Conservation (phyloP, 30 jellyfish, hydroid and myxozoan genomes). For the Rhopilema esculentum region DNA sequence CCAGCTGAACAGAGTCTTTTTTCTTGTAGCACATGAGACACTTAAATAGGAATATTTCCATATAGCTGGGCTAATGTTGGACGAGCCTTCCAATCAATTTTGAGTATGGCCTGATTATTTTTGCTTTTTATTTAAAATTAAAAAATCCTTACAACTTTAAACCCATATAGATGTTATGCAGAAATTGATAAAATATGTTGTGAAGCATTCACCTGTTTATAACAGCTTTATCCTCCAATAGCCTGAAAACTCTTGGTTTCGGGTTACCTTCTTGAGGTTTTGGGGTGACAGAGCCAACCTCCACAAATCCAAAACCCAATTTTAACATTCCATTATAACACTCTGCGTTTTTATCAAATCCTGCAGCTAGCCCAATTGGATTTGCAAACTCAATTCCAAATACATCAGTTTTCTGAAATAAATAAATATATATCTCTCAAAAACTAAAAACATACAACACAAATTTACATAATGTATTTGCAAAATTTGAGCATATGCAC, state of each 20-base stretch:
- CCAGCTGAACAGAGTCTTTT: no score
- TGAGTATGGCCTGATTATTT: no score
- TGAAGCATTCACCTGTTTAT: slow-evolving; percentile 70
- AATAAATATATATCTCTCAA: not conserved
- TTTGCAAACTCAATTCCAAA: slow-evolving; percentile 72
- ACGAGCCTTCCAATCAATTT: no score
- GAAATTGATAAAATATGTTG: not conserved
- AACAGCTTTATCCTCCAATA: slow-evolving; percentile 81
- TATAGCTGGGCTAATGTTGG: no score
- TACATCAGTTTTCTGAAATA: slow-evolving; percentile 61
- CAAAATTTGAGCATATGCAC: not conserved
- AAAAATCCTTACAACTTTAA: no score
- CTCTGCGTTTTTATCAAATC: slow-evolving; percentile 95
- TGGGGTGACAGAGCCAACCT: slow-evolving; percentile 97
- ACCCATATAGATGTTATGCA: no score
- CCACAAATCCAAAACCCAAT: slow-evolving; percentile 97
- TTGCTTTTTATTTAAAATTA: no score
- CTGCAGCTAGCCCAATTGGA: slow-evolving; percentile 99
- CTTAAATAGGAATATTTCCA: no score
- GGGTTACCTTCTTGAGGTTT: slow-evolving; percentile 92
- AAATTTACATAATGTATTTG: not conserved
- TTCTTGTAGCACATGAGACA: no score
- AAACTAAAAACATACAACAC: not conserved
- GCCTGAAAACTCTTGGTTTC: slow-evolving; percentile 94
- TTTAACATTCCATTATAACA: slow-evolving; percentile 87